Evolutionary conservation across 1,140 invertebrate species (phyloP).

Genomic region (Drosophila ambigua): DNA sequence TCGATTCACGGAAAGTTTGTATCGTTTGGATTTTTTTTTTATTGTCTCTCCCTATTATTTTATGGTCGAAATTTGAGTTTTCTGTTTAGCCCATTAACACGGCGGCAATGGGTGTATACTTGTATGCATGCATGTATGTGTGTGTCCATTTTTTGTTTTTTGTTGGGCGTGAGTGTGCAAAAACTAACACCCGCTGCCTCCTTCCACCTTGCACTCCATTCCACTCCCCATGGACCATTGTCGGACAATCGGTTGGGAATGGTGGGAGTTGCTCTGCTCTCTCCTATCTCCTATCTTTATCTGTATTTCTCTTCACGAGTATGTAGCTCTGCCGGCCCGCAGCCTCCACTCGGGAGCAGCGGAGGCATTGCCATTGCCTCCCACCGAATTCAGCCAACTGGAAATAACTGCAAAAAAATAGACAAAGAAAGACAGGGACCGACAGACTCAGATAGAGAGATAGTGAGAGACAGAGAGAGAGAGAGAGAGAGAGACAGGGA

Average conservation of each 20-base stretch:
- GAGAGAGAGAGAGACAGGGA: conserved; percentile 14
- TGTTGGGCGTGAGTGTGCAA: conserved; percentile 58
- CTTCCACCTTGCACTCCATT: background rate
- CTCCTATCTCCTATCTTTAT: conserved; percentile 1
- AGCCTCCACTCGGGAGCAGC: conserved; percentile 7
- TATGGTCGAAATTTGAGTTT: conserved; percentile 48
- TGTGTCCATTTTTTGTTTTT: conserved; percentile 24
- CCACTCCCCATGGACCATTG: conserved; percentile 37
- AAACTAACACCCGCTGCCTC: conserved; percentile 16
- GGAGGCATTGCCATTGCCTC: conserved; percentile 25
- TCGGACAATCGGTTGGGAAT: conserved; percentile 40
- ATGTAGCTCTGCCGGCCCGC: background rate
- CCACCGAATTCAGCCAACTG: conserved; percentile 62
- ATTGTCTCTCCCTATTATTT: conserved; percentile 20
- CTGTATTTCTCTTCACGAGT: background rate
- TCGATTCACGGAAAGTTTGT: conserved; percentile 11
- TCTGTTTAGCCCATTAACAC: conserved; percentile 50
- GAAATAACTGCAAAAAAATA: conserved; percentile 58
- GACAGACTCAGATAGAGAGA: conserved; percentile 1
- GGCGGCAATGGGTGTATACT: conserved; percentile 15
- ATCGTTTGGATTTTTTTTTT: conserved; percentile 2
- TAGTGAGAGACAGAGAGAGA: conserved; percentile 10
- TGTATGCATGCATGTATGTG: background rate
- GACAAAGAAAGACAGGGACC: conserved; percentile 25
- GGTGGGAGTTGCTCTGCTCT: conserved; percentile 31